Base-by-base conservation (phyloP, 2,888 invertebrate genomes). In the Griposia aprilina region DNA sequence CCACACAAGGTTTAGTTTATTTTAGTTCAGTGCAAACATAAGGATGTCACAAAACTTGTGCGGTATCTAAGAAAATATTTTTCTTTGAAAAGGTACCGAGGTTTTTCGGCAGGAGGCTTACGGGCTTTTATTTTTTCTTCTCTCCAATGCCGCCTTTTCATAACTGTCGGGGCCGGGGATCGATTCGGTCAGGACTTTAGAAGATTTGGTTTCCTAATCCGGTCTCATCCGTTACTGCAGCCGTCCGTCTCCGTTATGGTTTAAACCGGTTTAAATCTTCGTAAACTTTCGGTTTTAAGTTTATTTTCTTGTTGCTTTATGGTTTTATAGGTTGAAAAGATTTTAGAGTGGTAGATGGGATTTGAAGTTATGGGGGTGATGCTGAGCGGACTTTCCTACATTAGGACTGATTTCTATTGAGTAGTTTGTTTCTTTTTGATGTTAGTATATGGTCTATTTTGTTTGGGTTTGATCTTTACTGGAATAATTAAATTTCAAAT, bases 21-120 rank as follows among this genome's bases (percentile, higher is more conserved):
- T 74, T 59, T 20, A 67, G n/a, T n/a, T 23, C 30, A 45, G 11
- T 23, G 88, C 78, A 91, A 82, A 83, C 66, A 41, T 82, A 91
- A 84, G 76, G 90, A 92, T 89, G 92, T 81, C 69, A 90, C 83
- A 87, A 93, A 94, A 94, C 93, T 93, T 93, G 92, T 93, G 91
- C 92, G 92, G 94, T 93, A 92, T 93, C 92, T 91, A 91, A 94
- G 93, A 92, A 95, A 95, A 95, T 94, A 94, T 96, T 96, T 92
- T 93, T 89, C 92, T 93, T 94, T 91, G 92, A 93, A 94, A 94
- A 91, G 88, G 92, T 90, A 90, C 93, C 89, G 94, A 94, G 95
- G 94, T 95, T 96, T 68, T 94, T 91, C 90, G 91, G 89, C 85
- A 90, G 91, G 91, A 89, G 90, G 95, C 93, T 94, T 95, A 95